Evolutionary conservation across 2,888 invertebrate species (phyloP).

Genomic region (Euproctis similis): DNA sequence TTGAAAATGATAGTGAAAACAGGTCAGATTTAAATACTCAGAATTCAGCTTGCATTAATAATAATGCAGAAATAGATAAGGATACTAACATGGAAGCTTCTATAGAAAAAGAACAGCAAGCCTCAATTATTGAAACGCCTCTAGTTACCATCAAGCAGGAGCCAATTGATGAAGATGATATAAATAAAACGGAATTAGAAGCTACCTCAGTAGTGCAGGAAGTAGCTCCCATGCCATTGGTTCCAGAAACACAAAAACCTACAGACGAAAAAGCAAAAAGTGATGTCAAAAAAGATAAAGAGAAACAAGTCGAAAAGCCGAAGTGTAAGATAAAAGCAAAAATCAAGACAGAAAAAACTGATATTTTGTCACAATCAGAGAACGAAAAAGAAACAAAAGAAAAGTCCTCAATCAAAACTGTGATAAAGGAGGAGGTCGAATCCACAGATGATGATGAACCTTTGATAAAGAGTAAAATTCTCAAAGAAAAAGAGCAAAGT

Average conservation of each 20-base stretch:
- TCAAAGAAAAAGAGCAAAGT: conserved; percentile 56
- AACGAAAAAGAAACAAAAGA: conserved; percentile 36
- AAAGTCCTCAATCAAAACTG: conserved; percentile 30
- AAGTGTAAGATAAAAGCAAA: conserved; percentile 40
- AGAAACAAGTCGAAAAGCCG: conserved; percentile 35
- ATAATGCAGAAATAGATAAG: not conserved
- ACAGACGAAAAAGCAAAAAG: conserved; percentile 31
- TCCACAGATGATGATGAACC: conserved; percentile 51
- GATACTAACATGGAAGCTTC: not conserved
- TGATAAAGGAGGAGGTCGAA: conserved; percentile 54
- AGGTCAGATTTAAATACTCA: conserved; percentile 19
- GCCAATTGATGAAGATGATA: conserved; percentile 53
- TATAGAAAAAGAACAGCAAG: conserved; percentile 10
- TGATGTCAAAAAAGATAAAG: conserved; percentile 35
- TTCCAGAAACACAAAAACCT: conserved; percentile 16
- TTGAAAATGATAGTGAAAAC: conserved; percentile 36
- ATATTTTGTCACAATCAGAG: conserved; percentile 13
- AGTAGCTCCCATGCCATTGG: not conserved
- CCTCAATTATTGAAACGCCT: conserved; percentile 11
- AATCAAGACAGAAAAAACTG: conserved; percentile 34
- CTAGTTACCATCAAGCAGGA: conserved; percentile 48
- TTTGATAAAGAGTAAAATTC: conserved; percentile 58
- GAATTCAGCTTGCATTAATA: conserved; percentile 5
- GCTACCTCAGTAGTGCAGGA: conserved; percentile 8
- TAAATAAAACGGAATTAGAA: conserved; percentile 17